phyloP scores from a whole-genome alignment of 2,797 vertebrate genomes.

The Monodelphis domestica region DNA sequence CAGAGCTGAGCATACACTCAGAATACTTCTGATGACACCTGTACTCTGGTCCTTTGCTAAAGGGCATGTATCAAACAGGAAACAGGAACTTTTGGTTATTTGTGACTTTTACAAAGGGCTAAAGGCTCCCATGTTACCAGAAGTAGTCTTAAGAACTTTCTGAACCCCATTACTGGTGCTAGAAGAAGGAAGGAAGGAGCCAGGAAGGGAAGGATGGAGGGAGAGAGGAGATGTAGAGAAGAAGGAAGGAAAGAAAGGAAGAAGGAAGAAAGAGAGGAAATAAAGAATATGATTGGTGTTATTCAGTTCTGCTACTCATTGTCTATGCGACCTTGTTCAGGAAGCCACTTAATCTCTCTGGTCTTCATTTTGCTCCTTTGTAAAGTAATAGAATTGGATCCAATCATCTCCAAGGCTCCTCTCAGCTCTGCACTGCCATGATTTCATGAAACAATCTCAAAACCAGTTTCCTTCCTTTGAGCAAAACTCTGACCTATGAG shows the following conservation, averaged over 20 bases:
- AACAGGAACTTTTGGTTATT: not conserved
- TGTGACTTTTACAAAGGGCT: not conserved
- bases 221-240: fast-evolving
- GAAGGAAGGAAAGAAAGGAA: no score
- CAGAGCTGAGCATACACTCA: not conserved
- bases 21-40: not conserved
- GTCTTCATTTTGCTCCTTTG: not conserved
- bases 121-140: not conserved
- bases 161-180: not conserved
- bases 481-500: not conserved
- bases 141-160: not conserved
- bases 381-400: not conserved
- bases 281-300: not conserved
- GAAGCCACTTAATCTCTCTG: not conserved
- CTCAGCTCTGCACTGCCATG: not conserved
- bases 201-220: not conserved
- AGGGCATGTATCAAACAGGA: not conserved
- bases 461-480: not conserved
- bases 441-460: not conserved
- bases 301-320: not conserved
- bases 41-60: not conserved
- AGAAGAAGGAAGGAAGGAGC: not conserved
- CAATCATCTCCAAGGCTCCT: no score
- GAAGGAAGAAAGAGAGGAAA: not conserved
- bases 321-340: not conserved